phyloP scores from a whole-genome alignment of 1,140 invertebrate genomes.

The Chionoecetes opilio region DNA sequence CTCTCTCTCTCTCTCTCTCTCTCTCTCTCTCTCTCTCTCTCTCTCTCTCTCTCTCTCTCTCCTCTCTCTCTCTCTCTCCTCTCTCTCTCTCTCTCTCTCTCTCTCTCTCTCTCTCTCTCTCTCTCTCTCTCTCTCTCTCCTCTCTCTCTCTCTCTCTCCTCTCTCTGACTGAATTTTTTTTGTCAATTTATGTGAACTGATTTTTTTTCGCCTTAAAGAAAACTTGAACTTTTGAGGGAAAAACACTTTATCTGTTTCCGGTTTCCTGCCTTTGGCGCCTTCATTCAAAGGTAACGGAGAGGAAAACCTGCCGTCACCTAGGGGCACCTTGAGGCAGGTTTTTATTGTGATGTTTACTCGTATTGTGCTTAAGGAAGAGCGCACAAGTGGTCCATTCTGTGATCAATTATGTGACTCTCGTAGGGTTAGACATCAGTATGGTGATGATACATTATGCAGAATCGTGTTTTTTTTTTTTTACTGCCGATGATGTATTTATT shows the following conservation, averaged over 20 bases:
- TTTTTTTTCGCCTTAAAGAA: neutral
- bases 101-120: neutral
- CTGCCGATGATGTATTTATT: conserved; percentile 38
- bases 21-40: neutral
- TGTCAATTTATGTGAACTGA: no score
- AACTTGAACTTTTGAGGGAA: neutral
- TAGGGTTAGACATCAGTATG: no score
- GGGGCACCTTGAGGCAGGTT: no score
- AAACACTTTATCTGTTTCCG: neutral
- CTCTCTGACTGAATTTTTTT: neutral
- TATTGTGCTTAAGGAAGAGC: no score
- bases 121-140: conserved; percentile 24
- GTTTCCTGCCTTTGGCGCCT: neutral
- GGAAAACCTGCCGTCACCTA: neutral
- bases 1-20: no score
- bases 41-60: conserved; percentile 48
- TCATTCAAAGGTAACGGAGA: neutral
- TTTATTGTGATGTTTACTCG: no score
- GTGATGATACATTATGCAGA: no score
- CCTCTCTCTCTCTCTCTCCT: no score
- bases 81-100: conserved; percentile 23
- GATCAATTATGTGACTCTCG: no score
- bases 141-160: conserved; percentile 22
- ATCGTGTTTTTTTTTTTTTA: no score
- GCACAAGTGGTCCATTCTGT: no score